phyloP scores from a whole-genome alignment of 2,888 invertebrate genomes.

The Drosophila setosimentum region DNA sequence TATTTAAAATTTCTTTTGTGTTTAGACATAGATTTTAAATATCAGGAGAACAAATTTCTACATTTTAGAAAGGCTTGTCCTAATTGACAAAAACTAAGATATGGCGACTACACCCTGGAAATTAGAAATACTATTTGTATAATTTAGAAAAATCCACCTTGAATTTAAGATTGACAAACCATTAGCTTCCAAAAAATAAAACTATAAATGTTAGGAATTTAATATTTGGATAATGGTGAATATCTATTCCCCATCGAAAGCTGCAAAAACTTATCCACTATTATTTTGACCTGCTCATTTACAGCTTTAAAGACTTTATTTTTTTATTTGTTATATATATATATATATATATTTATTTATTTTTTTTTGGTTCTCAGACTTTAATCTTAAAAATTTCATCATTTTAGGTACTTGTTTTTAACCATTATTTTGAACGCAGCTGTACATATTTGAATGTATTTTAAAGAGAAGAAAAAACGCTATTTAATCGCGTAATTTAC shows the following conservation, averaged over 20 bases:
- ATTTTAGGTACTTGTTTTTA: background rate
- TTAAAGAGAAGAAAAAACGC: conserved; percentile 56
- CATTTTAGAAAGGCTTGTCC: background rate
- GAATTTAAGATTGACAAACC: background rate
- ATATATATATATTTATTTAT: background rate
- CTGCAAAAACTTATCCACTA: background rate
- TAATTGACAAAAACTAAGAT: background rate
- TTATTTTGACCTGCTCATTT: background rate
- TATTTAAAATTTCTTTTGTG: background rate
- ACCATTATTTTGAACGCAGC: conserved; percentile 37
- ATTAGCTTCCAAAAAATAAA: background rate
- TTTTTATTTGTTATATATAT: background rate
- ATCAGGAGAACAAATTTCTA: background rate
- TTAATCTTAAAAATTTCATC: too few species aligned
- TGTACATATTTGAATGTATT: background rate
- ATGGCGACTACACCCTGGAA: background rate
- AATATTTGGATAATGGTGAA: background rate
- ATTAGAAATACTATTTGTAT: background rate
- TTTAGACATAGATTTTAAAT: too few species aligned
- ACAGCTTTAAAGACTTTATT: background rate
- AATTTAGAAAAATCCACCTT: background rate
- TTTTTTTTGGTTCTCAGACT: background rate
- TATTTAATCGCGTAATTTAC: conserved; percentile 81
- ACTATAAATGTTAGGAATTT: background rate
- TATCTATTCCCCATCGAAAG: background rate